These are phyloP conservation scores for Phoenoteleia sp. DNA, from an alignment of 2,888 invertebrate genomes.

Conservation along the genomic window DNA sequence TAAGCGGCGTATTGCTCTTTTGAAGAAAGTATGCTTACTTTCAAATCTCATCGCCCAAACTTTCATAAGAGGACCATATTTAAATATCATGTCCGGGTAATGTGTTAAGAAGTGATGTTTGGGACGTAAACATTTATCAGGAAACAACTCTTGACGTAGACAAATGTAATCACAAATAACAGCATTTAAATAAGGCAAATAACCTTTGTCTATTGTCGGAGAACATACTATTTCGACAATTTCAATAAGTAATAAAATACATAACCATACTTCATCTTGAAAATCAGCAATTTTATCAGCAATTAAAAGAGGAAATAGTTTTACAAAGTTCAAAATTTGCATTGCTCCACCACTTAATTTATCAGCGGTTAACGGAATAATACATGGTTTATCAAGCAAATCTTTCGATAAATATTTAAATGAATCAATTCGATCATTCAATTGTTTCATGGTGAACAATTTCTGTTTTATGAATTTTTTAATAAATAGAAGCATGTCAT, in stretches of 20 bases:
- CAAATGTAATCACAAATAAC: constrained; percentile 63
- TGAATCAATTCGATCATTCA: constrained; percentile 41
- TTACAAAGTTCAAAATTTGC: constrained; percentile 63
- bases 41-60: constrained; percentile 75
- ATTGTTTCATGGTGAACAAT: constrained; percentile 59
- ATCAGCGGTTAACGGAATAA: neutral
- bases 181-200: constrained; percentile 48
- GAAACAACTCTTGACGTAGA: constrained; percentile 53
- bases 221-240: constrained; percentile 72
- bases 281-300: constrained; percentile 49
- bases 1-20: constrained; percentile 45
- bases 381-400: constrained; percentile 57
- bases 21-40: constrained; percentile 76
- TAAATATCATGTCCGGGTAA: constrained; percentile 53
- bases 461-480: constrained; percentile 48
- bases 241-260: constrained; percentile 65
- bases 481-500: constrained; percentile 56
- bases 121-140: constrained; percentile 45
- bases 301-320: constrained; percentile 65
- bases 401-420: constrained; percentile 55
- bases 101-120: constrained; percentile 69
- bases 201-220: constrained; percentile 66
- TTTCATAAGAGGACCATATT: constrained; percentile 70
- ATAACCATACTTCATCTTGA: constrained; percentile 68
- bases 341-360: constrained; percentile 63